Percentiles rank a stretch among this genome's conserved stretches.
Conservation (phyloP, 2,797 vertebrate species). For the Chloroceryle amazona region DNA sequence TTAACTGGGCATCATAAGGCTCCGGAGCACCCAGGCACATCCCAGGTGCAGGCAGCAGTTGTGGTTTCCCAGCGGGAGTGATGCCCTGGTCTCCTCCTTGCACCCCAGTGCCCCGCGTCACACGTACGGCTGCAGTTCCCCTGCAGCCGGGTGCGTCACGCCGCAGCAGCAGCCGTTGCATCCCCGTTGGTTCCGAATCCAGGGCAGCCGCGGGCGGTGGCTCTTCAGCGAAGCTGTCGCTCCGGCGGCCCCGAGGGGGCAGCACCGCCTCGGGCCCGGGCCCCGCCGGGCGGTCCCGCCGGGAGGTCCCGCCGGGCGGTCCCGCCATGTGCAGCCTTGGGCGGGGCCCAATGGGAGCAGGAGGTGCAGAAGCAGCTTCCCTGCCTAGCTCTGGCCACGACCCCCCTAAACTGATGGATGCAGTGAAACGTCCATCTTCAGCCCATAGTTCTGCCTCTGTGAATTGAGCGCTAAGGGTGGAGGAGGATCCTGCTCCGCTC, state of each 20-base stretch:
- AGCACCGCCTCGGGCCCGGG: not conserved
- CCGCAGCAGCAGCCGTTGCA: accelerated
- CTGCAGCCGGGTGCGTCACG: accelerated
- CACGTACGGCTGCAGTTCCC: accelerated
- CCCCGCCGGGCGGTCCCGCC: accelerated
- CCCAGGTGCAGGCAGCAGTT: not conserved
- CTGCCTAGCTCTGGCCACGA: accelerated
- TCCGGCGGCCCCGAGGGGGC: constrained; percentile 17
- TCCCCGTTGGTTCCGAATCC: accelerated
- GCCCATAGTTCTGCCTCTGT: accelerated
- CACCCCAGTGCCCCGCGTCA: not conserved
- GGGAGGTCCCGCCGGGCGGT: not conserved
- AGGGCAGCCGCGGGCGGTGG: accelerated
- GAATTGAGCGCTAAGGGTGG: not conserved
- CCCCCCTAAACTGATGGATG: not conserved
- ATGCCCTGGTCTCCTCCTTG: accelerated
- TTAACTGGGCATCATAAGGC: accelerated
- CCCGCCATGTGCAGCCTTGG: not conserved
- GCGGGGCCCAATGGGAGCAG: not conserved
- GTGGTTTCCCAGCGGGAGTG: not conserved
- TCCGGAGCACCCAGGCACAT: accelerated
- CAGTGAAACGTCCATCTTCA: accelerated
- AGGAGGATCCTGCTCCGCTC: not conserved
- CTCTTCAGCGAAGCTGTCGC: accelerated
- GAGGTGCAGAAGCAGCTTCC: not conserved